Percentiles rank a stretch among this genome's conserved stretches.
Evolutionary conservation across 2,888 invertebrate species (phyloP).

Genomic region (Tenthredo mesomela): DNA sequence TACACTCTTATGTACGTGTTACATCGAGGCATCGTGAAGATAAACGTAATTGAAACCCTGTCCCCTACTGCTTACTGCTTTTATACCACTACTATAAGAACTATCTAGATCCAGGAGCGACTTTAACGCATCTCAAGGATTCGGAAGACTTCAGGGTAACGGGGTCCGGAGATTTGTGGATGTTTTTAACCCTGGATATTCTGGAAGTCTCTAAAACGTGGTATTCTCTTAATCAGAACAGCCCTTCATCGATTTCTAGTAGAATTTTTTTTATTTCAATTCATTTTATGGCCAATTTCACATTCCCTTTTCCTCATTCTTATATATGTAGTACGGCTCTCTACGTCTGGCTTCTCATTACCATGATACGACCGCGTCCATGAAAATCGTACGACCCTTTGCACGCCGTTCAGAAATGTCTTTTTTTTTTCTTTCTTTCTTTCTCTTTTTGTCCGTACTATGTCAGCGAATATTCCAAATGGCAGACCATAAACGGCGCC

Average conservation of each 20-base stretch:
- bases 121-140: not conserved
- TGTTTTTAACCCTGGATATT: not conserved
- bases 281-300: not conserved
- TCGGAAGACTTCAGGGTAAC: not conserved
- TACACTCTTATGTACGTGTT: conserved; percentile 16
- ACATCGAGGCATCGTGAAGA: conserved; percentile 12
- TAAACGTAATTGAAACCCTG: conserved; percentile 46
- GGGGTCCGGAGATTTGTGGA: not conserved
- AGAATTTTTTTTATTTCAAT: not conserved
- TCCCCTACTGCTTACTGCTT: conserved; percentile 34
- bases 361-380: conserved; percentile 5
- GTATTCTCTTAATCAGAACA: not conserved
- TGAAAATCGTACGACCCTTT: conserved; percentile 19
- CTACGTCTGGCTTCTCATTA: conserved; percentile 10
- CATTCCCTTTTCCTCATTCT: not conserved
- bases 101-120: not conserved
- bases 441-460: not conserved
- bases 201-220: not conserved
- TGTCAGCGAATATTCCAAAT: conserved; percentile 46
- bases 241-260: not conserved
- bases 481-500: conserved; percentile 44
- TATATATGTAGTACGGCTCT: not conserved
- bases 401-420: not conserved
- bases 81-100: not conserved
- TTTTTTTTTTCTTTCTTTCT: not conserved